These are phyloP conservation scores for Malthinus flaveolus DNA, from an alignment of 2,888 invertebrate genomes.

Conservation along the genomic window DNA sequence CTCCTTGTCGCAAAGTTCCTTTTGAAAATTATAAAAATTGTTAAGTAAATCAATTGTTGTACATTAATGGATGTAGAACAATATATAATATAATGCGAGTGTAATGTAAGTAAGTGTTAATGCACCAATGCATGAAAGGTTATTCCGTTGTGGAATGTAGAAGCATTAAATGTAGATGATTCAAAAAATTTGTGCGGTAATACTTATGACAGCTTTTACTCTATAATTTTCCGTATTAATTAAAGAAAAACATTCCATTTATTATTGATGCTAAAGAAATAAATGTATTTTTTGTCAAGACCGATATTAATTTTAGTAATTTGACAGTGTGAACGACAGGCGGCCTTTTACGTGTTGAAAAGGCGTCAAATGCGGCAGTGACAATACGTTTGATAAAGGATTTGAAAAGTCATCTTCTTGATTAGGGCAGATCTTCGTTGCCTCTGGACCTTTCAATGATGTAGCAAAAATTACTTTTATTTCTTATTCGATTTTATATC, in stretches of 20 bases:
- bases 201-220: conserved; percentile 27
- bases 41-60: not conserved
- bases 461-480: conserved; percentile 44
- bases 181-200: conserved; percentile 22
- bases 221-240: conserved; percentile 36
- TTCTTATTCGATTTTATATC: conserved; percentile 23
- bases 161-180: conserved; percentile 24
- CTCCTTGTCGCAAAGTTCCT: too few species aligned
- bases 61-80: not conserved
- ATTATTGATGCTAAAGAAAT: conserved; percentile 35
- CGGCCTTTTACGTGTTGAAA: conserved; percentile 39
- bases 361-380: conserved; percentile 49
- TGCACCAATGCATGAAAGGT: conserved; percentile 19
- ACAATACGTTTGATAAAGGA: conserved; percentile 50
- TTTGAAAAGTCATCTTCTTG: conserved; percentile 52
- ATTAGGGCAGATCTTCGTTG: conserved; percentile 53
- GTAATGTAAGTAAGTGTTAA: conserved; percentile 17
- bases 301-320: conserved; percentile 48
- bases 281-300: conserved; percentile 38
- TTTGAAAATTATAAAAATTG: too few species aligned
- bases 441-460: conserved; percentile 53
- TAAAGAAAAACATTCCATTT: conserved; percentile 34
- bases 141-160: conserved; percentile 20
- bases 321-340: conserved; percentile 48
- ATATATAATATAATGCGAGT: conserved; percentile 7